Conservation (phyloP, 37 sponge, comb jelly and placozoan species). For the Petrosia ficiformis region DNA sequence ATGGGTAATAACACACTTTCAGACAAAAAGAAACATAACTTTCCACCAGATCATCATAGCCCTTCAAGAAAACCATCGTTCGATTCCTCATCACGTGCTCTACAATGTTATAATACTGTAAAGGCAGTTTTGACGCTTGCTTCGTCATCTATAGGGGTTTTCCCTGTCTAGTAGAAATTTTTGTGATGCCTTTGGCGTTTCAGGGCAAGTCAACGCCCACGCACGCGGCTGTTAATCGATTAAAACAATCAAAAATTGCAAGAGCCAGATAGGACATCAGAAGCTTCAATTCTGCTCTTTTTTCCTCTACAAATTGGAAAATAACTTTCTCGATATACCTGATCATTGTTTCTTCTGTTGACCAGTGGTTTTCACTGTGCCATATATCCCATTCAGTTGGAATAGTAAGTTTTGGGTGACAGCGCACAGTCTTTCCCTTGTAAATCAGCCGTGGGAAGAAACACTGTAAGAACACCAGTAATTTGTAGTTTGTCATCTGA, state of each 20-base stretch:
- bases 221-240: too few relatives aligned
- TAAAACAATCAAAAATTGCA: slow-evolving; percentile 22
- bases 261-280: background rate
- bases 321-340: slow-evolving; percentile 25
- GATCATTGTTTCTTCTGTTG: slow-evolving; percentile 24
- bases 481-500: slow-evolving; percentile 51
- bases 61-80: too few relatives aligned
- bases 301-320: slow-evolving; percentile 9
- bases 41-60: too few relatives aligned
- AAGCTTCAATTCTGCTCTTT: slow-evolving; percentile 18
- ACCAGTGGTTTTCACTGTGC: slow-evolving; percentile 43
- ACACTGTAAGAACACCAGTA: slow-evolving; percentile 42
- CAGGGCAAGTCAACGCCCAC: too few relatives aligned
- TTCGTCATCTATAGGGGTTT: too few relatives aligned
- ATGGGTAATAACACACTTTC: too few relatives aligned
- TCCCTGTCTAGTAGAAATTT: too few relatives aligned
- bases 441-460: slow-evolving; percentile 46
- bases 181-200: too few relatives aligned
- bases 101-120: too few relatives aligned
- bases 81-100: too few relatives aligned
- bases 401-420: slow-evolving; percentile 26
- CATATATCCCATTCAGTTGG: slow-evolving; percentile 32
- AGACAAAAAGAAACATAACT: too few relatives aligned
- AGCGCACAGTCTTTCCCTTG: slow-evolving; percentile 31
- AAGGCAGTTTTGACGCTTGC: too few relatives aligned